Conservation (phyloP, 2,888 invertebrate species). For the Hedya salicella region DNA sequence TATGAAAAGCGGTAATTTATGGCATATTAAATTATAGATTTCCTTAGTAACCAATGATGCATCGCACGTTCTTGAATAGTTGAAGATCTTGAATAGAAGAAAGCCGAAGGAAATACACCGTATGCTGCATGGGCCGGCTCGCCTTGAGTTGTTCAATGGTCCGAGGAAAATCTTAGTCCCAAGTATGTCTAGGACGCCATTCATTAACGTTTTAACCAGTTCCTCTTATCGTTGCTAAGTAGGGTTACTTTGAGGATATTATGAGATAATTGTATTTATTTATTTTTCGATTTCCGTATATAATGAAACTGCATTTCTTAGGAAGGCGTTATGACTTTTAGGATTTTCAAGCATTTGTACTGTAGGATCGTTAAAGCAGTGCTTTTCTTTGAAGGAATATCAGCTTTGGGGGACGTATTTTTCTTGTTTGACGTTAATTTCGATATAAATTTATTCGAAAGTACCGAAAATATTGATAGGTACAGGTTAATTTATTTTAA, state of each 20-base stretch:
- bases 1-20: no score
- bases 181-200: slow-evolving; percentile 34
- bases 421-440: no score
- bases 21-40: no score
- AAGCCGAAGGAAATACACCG: slow-evolving; percentile 1
- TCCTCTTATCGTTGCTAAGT: slow-evolving; percentile 25
- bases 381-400: no score
- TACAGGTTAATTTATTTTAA: no score
- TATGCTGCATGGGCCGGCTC: neutral
- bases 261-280: neutral
- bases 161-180: slow-evolving; percentile 31
- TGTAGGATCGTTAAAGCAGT: no score
- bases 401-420: no score
- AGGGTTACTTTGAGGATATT: slow-evolving; percentile 11
- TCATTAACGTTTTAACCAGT: slow-evolving; percentile 25
- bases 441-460: no score
- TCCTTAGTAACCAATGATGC: neutral
- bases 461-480: no score
- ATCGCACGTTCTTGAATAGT: neutral
- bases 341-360: no score
- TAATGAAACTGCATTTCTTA: no score
- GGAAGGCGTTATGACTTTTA: no score
- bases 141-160: slow-evolving; percentile 15
- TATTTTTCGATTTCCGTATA: neutral
- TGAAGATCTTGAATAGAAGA: neutral